phyloP scores from a whole-genome alignment of 2,888 invertebrate species.

The Galerucella calmariensis region DNA sequence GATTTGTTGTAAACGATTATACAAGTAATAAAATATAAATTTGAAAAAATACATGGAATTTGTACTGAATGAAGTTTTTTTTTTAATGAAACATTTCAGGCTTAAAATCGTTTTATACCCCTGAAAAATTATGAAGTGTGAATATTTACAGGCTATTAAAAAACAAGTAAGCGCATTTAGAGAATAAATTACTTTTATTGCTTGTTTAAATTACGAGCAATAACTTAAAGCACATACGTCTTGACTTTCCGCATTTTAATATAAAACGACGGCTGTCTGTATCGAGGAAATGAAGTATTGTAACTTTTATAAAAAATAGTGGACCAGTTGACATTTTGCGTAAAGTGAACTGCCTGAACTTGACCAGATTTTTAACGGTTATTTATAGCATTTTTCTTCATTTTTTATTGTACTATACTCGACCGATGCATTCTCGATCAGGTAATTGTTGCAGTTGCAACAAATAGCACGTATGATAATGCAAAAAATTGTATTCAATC shows the following conservation, averaged over 20 bases:
- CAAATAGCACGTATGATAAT: conserved; percentile 5
- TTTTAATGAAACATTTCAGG: too few relatives aligned
- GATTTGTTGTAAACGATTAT: too few relatives aligned
- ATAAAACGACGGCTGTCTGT: background rate
- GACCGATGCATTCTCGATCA: background rate
- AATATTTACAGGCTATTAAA: too few relatives aligned
- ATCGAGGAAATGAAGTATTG: conserved; percentile 18
- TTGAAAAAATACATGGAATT: too few relatives aligned
- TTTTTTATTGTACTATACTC: conserved; percentile 4
- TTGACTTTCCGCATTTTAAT: too few relatives aligned
- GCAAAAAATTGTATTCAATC: background rate
- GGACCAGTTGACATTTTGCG: conserved; percentile 32
- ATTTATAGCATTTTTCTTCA: conserved; percentile 4
- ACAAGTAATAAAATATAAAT: too few relatives aligned
- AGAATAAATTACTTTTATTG: background rate
- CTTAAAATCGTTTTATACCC: too few relatives aligned
- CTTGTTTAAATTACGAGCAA: background rate
- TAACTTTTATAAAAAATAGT: conserved; percentile 14
- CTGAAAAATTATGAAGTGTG: too few relatives aligned
- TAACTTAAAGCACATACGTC: background rate
- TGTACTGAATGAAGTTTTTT: too few relatives aligned
- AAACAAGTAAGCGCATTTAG: background rate
- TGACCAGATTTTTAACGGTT: conserved; percentile 25
- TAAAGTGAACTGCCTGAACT: conserved; percentile 25
- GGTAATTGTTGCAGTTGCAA: conserved; percentile 13